Conservation (phyloP, 92 coral and sea anemone genomes). For the Desmophyllum pertusum region DNA sequence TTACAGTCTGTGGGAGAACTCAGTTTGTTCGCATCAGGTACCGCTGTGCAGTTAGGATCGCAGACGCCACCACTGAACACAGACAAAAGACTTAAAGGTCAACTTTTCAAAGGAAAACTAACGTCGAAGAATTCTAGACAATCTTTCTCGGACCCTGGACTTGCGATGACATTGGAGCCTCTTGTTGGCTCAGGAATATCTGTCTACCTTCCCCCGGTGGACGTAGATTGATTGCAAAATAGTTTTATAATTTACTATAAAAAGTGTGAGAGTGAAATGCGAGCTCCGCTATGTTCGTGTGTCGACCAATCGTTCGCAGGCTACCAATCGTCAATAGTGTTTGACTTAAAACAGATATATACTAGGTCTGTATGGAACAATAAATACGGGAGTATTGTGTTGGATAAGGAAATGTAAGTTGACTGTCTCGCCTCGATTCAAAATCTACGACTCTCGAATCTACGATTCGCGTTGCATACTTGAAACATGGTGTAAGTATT, state of each 20-base stretch:
- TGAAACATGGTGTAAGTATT: too few species aligned
- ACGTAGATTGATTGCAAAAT: conserved; percentile 5
- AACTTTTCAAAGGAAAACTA: conserved; percentile 74
- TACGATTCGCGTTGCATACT: too few species aligned
- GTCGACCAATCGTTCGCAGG: too few species aligned
- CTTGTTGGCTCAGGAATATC: conserved; percentile 83
- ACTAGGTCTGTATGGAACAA: background rate
- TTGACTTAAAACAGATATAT: background rate
- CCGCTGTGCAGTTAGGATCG: conserved; percentile 65
- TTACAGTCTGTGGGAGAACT: conserved; percentile 78
- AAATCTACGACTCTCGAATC: too few species aligned
- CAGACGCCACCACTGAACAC: conserved; percentile 42
- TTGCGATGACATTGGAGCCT: conserved; percentile 52
- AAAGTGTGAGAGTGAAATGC: background rate
- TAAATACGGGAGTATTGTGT: background rate
- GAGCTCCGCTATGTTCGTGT: too few species aligned
- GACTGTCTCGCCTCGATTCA: background rate
- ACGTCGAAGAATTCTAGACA: conserved; percentile 48
- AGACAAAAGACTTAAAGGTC: conserved; percentile 61
- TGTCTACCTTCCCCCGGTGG: conserved; percentile 61
- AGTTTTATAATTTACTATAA: background rate
- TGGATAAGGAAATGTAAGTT: background rate
- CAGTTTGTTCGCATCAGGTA: conserved; percentile 68
- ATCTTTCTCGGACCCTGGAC: conserved; percentile 71
- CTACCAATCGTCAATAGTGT: background rate